Percentiles rank a stretch among this genome's conserved stretches.
Evolutionary conservation across 2,113 vertebrate genomes (phyloP).

Genomic region (Pangasianodon gigas): DNA sequence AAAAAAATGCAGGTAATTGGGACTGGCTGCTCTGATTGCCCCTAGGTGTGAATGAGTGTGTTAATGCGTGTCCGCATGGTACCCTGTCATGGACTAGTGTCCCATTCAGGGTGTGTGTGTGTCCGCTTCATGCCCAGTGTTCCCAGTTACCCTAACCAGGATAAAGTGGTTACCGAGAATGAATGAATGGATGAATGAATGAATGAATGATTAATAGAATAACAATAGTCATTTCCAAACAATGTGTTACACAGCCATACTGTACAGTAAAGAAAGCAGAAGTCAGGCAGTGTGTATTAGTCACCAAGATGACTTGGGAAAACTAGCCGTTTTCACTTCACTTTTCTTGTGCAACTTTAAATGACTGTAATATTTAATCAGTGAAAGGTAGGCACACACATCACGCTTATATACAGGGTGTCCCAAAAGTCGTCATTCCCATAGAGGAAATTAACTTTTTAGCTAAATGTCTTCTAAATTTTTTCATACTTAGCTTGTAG

Average conservation of each 20-base stretch:
- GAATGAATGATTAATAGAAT: neutral
- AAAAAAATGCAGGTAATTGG: neutral
- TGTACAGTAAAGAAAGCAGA: conserved; percentile 34
- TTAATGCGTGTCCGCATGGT: neutral
- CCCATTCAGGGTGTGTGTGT: neutral
- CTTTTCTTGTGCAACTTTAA: neutral
- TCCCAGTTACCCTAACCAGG: neutral
- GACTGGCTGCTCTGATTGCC: neutral
- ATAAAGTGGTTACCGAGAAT: neutral
- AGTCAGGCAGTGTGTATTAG: conserved; percentile 34
- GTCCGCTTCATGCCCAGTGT: neutral
- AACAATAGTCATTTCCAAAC: neutral
- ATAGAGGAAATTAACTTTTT: too few species aligned
- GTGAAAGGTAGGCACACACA: neutral
- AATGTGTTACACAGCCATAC: neutral
- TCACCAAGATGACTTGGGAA: conserved; percentile 22
- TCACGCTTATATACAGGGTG: too few species aligned
- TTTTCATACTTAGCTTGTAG: too few species aligned
- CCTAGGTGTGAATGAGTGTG: neutral
- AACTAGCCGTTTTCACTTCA: conserved; percentile 27
- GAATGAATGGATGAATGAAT: neutral
- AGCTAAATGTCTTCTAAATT: too few species aligned
- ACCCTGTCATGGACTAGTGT: neutral
- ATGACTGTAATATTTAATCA: neutral
- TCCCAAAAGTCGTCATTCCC: too few species aligned